Conservation (phyloP, 2,797 vertebrate genomes). For the Echeneis naucrates region DNA sequence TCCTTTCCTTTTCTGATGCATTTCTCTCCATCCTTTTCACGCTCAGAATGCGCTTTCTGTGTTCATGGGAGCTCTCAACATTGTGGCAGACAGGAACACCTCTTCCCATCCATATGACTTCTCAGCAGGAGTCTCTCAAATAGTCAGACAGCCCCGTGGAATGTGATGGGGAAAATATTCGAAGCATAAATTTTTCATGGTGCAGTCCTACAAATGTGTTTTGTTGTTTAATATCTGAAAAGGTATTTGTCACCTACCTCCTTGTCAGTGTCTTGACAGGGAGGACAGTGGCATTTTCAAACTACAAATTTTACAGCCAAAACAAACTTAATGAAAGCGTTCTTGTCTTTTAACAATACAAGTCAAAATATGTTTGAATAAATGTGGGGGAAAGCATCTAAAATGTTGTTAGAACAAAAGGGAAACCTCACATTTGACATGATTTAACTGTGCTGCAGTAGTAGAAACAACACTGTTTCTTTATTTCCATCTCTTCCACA, state of each 20-base stretch:
- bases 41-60: slow-evolving; percentile 6
- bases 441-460: too few relatives aligned
- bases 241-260: too few relatives aligned
- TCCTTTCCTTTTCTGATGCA: slow-evolving; percentile 25
- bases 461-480: too few relatives aligned
- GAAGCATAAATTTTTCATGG: neutral
- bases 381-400: too few relatives aligned
- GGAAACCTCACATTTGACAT: too few relatives aligned
- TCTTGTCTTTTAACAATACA: neutral
- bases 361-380: neutral
- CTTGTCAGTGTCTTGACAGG: neutral
- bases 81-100: neutral
- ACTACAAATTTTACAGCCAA: neutral
- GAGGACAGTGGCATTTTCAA: neutral
- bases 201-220: neutral
- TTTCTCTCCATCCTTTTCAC: slow-evolving; percentile 8
- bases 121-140: slow-evolving; percentile 18
- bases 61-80: slow-evolving; percentile 16
- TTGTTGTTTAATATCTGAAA: neutral
- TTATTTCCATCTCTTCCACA: too few relatives aligned
- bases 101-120: slow-evolving; percentile 22
- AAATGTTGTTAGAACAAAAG: too few relatives aligned
- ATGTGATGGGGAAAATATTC: neutral
- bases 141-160: slow-evolving; percentile 18
- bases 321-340: neutral